A percentile compares a stretch with the other conserved stretches of the same genome.
These are phyloP conservation scores for Tenthredo amoena DNA, from an alignment of 2,888 invertebrate genomes.

Conservation along the genomic window DNA sequence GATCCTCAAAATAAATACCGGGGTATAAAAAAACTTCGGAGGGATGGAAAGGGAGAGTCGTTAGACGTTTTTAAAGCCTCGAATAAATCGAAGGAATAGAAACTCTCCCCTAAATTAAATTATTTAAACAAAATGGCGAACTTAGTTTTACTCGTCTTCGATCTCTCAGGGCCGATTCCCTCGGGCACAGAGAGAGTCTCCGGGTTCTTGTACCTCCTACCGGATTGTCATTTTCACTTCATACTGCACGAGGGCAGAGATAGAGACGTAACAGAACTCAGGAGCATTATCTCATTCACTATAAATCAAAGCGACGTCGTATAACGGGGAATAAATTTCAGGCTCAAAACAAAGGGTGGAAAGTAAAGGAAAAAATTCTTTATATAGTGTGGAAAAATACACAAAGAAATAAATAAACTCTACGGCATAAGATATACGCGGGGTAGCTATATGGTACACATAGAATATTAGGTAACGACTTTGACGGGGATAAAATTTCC, in stretches of 20 bases:
- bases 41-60: not conserved
- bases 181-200: not conserved
- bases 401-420: constrained; percentile 2
- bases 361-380: not conserved
- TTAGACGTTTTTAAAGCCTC: not conserved
- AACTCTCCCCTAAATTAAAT: not conserved
- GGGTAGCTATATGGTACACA: not conserved
- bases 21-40: not conserved
- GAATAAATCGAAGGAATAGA: not conserved
- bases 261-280: constrained; percentile 3
- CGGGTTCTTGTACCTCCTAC: not conserved
- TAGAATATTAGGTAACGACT: not conserved
- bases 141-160: constrained; percentile 12
- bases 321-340: not conserved
- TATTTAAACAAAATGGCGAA: constrained; percentile 23
- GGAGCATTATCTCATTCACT: constrained; percentile 1
- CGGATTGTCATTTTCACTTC: constrained; percentile 4
- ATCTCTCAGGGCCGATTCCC: constrained; percentile 1
- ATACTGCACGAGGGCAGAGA: not conserved
- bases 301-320: not conserved
- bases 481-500: not conserved
- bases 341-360: not conserved
- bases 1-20: not conserved
- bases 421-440: not conserved
- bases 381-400: not conserved